phyloP scores from a whole-genome alignment of 2,113 vertebrate genomes.

The Embiotoca jacksoni region DNA sequence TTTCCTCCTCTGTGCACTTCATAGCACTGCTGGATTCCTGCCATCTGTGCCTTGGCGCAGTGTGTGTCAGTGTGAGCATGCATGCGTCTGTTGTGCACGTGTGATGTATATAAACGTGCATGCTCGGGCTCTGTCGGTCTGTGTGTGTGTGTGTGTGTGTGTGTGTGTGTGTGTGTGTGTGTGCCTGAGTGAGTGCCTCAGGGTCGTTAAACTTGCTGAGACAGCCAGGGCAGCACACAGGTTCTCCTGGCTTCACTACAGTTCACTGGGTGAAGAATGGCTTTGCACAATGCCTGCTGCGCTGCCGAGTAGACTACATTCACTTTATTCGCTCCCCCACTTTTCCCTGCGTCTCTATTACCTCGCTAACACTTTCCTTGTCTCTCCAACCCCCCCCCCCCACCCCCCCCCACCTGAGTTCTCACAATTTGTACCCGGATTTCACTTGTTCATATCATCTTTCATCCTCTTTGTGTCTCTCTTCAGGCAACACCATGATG shows the following conservation, averaged over 20 bases:
- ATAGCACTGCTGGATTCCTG: conserved; percentile 59
- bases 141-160: neutral
- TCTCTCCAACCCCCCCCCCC: neutral
- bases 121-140: neutral
- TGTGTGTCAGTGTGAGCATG: neutral
- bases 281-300: conserved; percentile 62
- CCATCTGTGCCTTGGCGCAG: conserved; percentile 58
- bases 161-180: neutral
- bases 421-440: neutral
- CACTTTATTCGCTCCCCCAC: conserved; percentile 37
- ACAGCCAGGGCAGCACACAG: conserved; percentile 61
- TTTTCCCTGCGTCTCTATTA: conserved; percentile 51
- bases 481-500: conserved; percentile 94
- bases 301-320: conserved; percentile 62
- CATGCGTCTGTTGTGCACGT: neutral
- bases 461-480: conserved; percentile 20
- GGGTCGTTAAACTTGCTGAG: conserved; percentile 75
- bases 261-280: conserved; percentile 75
- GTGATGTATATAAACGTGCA: conserved; percentile 5
- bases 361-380: conserved; percentile 5
- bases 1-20: conserved; percentile 64
- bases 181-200: conserved; percentile 38
- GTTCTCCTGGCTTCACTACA: conserved; percentile 66
- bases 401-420: no score
- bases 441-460: conserved; percentile 4